These are phyloP conservation scores for Creontiades dilutus DNA, from an alignment of 2,888 invertebrate genomes.

Conservation along the genomic window DNA sequence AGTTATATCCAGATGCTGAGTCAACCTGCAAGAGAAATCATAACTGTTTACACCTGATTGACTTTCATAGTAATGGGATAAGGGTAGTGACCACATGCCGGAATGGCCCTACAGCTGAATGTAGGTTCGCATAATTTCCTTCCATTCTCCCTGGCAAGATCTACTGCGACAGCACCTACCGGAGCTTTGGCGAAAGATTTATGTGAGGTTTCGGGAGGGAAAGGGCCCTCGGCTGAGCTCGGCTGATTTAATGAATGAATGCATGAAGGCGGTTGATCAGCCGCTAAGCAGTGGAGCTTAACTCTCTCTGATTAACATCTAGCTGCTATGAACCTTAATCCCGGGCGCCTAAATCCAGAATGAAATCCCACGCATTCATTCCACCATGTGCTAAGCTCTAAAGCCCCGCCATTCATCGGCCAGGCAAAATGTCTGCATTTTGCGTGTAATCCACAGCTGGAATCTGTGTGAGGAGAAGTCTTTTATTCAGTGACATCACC, in stretches of 20 bases:
- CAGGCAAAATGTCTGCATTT: neutral
- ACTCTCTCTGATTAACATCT: slow-evolving; percentile 30
- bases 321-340: slow-evolving; percentile 30
- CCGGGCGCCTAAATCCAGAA: neutral
- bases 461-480: neutral
- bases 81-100: neutral
- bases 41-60: slow-evolving; percentile 20
- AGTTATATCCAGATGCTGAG: neutral
- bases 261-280: slow-evolving; percentile 42
- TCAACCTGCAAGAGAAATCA: neutral
- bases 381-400: neutral
- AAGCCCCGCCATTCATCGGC: neutral
- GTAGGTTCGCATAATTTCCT: neutral
- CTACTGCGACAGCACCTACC: slow-evolving; percentile 32
- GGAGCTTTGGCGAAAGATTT: slow-evolving; percentile 11
- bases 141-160: neutral
- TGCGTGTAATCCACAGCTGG: neutral
- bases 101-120: neutral
- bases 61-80: slow-evolving; percentile 17
- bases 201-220: slow-evolving; percentile 25
- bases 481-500: no score
- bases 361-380: slow-evolving; percentile 14
- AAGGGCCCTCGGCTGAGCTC: neutral
- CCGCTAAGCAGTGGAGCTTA: slow-evolving; percentile 23
- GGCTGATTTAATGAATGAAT: slow-evolving; percentile 27